Conservation (phyloP, 2,888 invertebrate genomes). For the Ornithoptera alexandrae region DNA sequence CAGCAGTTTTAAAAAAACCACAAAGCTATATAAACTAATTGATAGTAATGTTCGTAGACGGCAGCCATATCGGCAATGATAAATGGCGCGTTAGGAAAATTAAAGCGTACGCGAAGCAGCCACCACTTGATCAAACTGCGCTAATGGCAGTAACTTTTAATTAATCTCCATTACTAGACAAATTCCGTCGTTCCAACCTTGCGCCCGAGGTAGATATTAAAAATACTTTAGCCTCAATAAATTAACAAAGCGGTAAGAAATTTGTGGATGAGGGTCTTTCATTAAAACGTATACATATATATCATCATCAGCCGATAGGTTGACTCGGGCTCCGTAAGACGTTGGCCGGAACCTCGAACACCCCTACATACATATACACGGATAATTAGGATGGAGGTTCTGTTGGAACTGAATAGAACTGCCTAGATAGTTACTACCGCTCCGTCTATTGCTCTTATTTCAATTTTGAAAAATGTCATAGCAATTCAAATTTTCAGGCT, state of each 20-base stretch:
- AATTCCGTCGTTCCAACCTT: slow-evolving; percentile 21
- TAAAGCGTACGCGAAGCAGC: slow-evolving; percentile 27
- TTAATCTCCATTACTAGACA: slow-evolving; percentile 39
- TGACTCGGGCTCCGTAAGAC: too few species aligned
- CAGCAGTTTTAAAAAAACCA: slow-evolving; percentile 2
- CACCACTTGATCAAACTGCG: slow-evolving; percentile 37
- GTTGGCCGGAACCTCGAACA: too few species aligned
- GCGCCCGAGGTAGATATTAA: slow-evolving; percentile 15
- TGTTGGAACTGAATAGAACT: too few species aligned
- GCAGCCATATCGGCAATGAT: slow-evolving; percentile 15
- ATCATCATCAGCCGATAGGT: too few species aligned
- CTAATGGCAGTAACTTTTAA: slow-evolving; percentile 51
- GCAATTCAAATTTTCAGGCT: too few species aligned
- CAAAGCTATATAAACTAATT: background rate
- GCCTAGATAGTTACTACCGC: too few species aligned
- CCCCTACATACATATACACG: too few species aligned
- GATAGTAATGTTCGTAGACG: background rate
- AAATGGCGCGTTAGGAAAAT: slow-evolving; percentile 25
- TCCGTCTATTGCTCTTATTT: too few species aligned
- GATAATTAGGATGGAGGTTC: too few species aligned
- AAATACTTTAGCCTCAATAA: slow-evolving; percentile 19
- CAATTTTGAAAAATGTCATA: too few species aligned
- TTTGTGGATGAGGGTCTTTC: background rate
- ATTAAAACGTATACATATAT: too few species aligned
- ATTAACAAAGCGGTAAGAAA: slow-evolving; percentile 6